phyloP scores from a whole-genome alignment of 2,113 vertebrate species.

The Tetrao urogallus region DNA sequence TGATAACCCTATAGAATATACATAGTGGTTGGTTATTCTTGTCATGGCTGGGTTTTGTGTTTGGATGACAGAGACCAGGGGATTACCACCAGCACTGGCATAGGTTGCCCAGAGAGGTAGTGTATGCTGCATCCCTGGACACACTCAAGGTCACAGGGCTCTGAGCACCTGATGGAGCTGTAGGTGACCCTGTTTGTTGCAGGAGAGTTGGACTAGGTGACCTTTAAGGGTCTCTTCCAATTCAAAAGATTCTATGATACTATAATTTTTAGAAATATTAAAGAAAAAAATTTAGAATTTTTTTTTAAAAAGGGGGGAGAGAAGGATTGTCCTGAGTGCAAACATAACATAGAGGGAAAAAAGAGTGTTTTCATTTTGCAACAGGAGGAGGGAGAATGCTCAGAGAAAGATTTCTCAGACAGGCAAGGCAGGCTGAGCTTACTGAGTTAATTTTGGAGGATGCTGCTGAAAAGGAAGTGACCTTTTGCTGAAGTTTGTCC shows the following conservation, averaged over 20 bases:
- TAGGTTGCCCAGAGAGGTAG: no score
- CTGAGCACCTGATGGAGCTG: no score
- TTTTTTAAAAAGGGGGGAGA: neutral
- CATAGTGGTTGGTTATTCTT: neutral
- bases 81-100: neutral
- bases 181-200: no score
- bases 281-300: no score
- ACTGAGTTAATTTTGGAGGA: slow-evolving; percentile 31
- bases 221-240: no score
- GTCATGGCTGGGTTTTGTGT: neutral
- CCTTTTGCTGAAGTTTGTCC: neutral
- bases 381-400: neutral
- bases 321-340: neutral
- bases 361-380: neutral
- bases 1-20: neutral
- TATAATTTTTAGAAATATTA: neutral
- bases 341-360: neutral
- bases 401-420: neutral
- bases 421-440: neutral
- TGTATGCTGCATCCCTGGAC: no score
- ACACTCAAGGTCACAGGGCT: no score
- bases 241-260: no score
- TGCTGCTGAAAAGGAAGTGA: slow-evolving; percentile 6
- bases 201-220: no score
- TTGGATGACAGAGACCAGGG: neutral